Conservation (phyloP, 2,113 vertebrate genomes). For the Charadrius vociferus region DNA sequence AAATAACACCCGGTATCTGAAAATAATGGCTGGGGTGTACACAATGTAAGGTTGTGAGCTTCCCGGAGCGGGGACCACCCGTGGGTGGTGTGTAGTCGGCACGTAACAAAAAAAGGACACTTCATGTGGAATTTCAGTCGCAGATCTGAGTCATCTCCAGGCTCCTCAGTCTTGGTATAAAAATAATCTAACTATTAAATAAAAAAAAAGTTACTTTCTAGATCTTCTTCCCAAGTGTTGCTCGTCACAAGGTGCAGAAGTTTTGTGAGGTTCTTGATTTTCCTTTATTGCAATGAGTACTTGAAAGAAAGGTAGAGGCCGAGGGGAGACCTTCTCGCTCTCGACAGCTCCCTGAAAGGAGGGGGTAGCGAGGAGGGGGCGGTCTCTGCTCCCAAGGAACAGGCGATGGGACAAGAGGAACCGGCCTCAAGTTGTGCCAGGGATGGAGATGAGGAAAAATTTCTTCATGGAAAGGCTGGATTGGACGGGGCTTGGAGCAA, state of each 20-base stretch:
- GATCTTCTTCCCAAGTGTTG: neutral
- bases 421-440: neutral
- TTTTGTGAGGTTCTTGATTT: neutral
- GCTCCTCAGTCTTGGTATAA: neutral
- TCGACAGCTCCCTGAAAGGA: neutral
- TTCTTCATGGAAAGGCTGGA: no score
- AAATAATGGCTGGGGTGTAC: neutral
- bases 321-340: neutral
- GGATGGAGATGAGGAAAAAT: neutral
- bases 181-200: neutral
- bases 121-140: neutral
- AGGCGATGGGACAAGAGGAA: neutral
- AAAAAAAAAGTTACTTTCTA: neutral
- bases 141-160: neutral
- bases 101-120: neutral
- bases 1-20: neutral
- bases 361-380: neutral
- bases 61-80: neutral
- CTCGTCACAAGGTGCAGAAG: neutral
- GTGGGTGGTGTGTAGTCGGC: neutral
- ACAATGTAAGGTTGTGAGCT: fast-evolving
- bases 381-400: neutral
- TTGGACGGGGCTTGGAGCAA: no score
- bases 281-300: no score
- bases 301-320: neutral